Conservation (phyloP, 2,113 vertebrate species). For the Collichthys lucidus region DNA sequence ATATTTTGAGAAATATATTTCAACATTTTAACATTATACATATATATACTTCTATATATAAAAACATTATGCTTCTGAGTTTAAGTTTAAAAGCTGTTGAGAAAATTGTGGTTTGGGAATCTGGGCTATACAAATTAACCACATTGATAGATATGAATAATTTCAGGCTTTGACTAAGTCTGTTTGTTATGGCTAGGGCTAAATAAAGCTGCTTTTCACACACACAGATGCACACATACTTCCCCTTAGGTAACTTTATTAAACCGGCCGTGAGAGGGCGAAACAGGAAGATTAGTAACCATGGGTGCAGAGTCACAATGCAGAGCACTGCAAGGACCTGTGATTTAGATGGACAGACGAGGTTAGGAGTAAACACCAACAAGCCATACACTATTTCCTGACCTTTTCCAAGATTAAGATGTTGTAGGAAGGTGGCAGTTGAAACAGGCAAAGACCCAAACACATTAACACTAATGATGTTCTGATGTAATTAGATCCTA, state of each 20-base stretch:
- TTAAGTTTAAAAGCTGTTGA: background rate
- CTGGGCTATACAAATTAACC: background rate
- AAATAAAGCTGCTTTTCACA: constrained; percentile 18
- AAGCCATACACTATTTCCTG: too few relatives aligned
- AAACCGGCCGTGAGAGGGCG: constrained; percentile 51
- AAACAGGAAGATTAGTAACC: constrained; percentile 66
- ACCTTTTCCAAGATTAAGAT: too few relatives aligned
- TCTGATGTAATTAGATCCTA: too few relatives aligned
- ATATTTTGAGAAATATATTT: too few relatives aligned
- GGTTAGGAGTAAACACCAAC: background rate
- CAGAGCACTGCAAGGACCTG: constrained; percentile 27
- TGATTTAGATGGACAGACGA: background rate
- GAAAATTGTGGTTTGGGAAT: too few relatives aligned
- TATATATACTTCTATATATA: too few relatives aligned
- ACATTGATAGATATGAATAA: background rate
- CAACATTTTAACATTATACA: too few relatives aligned
- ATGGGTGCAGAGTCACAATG: constrained; percentile 37
- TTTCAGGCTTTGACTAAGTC: background rate
- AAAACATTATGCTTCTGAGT: background rate
- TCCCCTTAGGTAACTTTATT: constrained; percentile 52
- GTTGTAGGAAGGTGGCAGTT: too few relatives aligned
- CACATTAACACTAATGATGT: too few relatives aligned
- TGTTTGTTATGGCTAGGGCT: constrained; percentile 28
- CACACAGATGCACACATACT: constrained; percentile 4
- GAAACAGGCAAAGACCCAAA: too few relatives aligned